These are phyloP conservation scores for Mesopsocus fuscifrons DNA, from an alignment of 2,888 invertebrate species.

Conservation along the genomic window DNA sequence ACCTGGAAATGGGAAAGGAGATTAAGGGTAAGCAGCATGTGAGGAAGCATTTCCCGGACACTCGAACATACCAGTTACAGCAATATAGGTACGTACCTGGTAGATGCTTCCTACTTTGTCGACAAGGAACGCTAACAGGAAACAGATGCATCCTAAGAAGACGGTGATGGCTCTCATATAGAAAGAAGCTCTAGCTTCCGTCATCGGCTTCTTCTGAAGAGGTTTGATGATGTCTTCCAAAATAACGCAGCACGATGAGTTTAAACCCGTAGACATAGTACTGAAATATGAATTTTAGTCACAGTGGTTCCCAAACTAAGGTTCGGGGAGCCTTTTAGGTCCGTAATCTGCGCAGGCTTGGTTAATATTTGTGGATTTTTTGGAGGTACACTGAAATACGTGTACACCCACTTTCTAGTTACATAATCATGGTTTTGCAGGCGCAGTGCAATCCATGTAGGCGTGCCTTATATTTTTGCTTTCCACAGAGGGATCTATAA, in stretches of 20 bases:
- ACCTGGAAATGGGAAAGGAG: slow-evolving; percentile 16
- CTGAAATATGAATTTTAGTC: slow-evolving; percentile 29
- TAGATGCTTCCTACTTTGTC: slow-evolving; percentile 50
- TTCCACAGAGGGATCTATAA: too few relatives aligned
- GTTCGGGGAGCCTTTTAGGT: too few relatives aligned
- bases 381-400: too few relatives aligned
- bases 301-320: too few relatives aligned
- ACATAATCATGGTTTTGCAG: too few relatives aligned
- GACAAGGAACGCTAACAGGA: slow-evolving; percentile 46
- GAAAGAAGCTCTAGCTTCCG: slow-evolving; percentile 42
- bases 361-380: too few relatives aligned
- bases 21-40: too few relatives aligned
- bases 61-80: too few relatives aligned
- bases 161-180: slow-evolving; percentile 51
- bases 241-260: slow-evolving; percentile 63
- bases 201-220: slow-evolving; percentile 37
- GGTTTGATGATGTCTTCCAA: slow-evolving; percentile 61
- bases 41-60: background rate
- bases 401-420: too few relatives aligned
- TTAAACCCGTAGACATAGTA: slow-evolving; percentile 60
- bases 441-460: too few relatives aligned
- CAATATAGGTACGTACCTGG: slow-evolving; percentile 25
- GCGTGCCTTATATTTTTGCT: too few relatives aligned
- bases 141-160: slow-evolving; percentile 40
- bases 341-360: too few relatives aligned